Base-by-base conservation (phyloP, 1,140 invertebrate genomes). In the Tigriopus japonicus region DNA sequence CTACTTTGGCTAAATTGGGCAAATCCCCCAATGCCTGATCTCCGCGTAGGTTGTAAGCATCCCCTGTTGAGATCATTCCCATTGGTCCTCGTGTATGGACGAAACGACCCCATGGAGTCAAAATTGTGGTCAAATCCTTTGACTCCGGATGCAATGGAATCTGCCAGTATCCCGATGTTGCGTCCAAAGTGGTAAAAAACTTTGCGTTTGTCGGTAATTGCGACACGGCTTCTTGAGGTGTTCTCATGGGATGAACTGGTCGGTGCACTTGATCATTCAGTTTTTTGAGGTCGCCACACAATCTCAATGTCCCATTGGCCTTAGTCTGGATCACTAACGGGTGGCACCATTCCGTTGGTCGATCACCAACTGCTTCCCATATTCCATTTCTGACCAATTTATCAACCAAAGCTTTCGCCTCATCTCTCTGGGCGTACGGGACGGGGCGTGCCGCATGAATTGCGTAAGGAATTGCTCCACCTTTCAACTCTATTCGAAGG, bases 81-180 rank as follows among this genome's bases (percentile, higher is more conserved):
- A 6, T 63, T 59, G 63, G 64, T 64, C 17, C 64, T 54, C 63
- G n/a, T 56, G 55, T 41, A 55, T 56, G 51, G 55, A 54, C 59
- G 28, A 52, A 63, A 5, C 64, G 35, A 0, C 65, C 66, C 63
- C 63, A 63, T 13, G 65, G 65, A 12, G 68, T 69, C 15, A 65
- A 66, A 56, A 69, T 68, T 1, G 65, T 67, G 1, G 65, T 67
- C 1, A 69, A 52, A 43, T 65, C 42, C 40, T 63, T 60, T 17
- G 59, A 63, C 42, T 65, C 59, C 9, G 62, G 49, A n/a, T 68
- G 64, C n/a, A 70, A 60, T 9, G 59, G 24, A 6, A 68, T 59
- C 23, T 65, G 65, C 64, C 65, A 69, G 63, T 69, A 70, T 12
- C 68, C 68, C 17, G 65, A 62, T 17, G 64, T 66, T 1, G 64